These are phyloP conservation scores for Lordiphosa clarofinis DNA, from an alignment of 1,140 invertebrate species.

Conservation along the genomic window DNA sequence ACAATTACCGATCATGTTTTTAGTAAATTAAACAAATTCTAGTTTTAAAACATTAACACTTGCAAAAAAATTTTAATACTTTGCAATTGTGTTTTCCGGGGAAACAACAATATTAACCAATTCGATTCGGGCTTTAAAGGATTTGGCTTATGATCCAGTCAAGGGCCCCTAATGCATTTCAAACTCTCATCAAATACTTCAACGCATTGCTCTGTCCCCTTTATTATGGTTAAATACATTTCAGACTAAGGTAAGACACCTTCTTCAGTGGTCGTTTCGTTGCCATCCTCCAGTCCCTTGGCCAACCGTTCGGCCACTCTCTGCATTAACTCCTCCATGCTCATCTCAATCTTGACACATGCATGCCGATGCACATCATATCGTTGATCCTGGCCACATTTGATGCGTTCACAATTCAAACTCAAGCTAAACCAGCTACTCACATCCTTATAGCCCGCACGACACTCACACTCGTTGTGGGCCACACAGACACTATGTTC, in stretches of 20 bases:
- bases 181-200: no score
- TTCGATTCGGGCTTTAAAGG: no score
- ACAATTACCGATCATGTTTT: no score
- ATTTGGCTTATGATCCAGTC: no score
- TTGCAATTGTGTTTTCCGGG: no score
- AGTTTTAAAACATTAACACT: no score
- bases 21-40: no score
- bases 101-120: no score
- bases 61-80: no score
- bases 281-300: conserved; percentile 36
- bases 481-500: conserved; percentile 60
- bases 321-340: conserved; percentile 74
- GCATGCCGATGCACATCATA: conserved; percentile 43
- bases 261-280: conserved; percentile 10
- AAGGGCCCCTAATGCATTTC: no score
- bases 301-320: conserved; percentile 55
- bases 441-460: conserved; percentile 57
- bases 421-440: conserved; percentile 62
- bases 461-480: conserved; percentile 65
- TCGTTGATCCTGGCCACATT: conserved; percentile 61
- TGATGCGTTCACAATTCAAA: conserved; percentile 59
- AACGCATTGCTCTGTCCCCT: no score
- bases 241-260: background rate
- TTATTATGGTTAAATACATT: no score
- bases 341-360: conserved; percentile 73